phyloP scores from a whole-genome alignment of 1,140 invertebrate genomes.

The Bombus fervidus region DNA sequence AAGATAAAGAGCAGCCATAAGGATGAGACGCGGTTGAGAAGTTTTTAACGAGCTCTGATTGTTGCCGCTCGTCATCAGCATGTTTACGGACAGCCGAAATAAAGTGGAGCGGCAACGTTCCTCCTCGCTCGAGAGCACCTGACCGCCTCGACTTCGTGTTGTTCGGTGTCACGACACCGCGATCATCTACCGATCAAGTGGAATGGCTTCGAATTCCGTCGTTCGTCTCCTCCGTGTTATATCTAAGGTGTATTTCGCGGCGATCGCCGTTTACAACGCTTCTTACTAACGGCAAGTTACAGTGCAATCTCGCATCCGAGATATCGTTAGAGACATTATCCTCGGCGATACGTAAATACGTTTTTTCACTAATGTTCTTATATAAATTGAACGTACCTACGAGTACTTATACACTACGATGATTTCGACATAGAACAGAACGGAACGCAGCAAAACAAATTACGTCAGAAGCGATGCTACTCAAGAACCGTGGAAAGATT shows the following conservation, averaged over 20 bases:
- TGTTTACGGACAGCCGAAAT: not conserved
- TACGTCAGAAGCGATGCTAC: not conserved
- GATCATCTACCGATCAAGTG: conserved; percentile 52
- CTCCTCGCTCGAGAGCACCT: conserved; percentile 30
- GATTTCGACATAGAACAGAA: not conserved
- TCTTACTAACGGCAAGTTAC: no score
- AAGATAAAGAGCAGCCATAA: no score
- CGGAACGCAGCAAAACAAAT: not conserved
- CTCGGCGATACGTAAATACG: not conserved
- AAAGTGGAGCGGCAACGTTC: conserved; percentile 43
- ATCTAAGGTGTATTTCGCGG: conserved; percentile 27
- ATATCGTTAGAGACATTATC: no score
- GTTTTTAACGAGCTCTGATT: conserved; percentile 45
- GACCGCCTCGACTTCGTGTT: conserved; percentile 25
- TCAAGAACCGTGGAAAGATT: not conserved
- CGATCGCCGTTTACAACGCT: not conserved
- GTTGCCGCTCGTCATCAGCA: not conserved
- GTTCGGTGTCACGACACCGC: conserved; percentile 43
- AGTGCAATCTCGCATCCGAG: no score
- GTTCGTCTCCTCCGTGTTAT: conserved; percentile 36
- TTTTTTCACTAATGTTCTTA: no score
- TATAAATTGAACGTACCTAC: not conserved
- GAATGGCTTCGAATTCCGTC: conserved; percentile 58
- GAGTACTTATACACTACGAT: not conserved
- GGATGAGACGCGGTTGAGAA: not conserved